Evolutionary conservation across 2,888 invertebrate genomes (phyloP).

Genomic region (Acleris cristana): DNA sequence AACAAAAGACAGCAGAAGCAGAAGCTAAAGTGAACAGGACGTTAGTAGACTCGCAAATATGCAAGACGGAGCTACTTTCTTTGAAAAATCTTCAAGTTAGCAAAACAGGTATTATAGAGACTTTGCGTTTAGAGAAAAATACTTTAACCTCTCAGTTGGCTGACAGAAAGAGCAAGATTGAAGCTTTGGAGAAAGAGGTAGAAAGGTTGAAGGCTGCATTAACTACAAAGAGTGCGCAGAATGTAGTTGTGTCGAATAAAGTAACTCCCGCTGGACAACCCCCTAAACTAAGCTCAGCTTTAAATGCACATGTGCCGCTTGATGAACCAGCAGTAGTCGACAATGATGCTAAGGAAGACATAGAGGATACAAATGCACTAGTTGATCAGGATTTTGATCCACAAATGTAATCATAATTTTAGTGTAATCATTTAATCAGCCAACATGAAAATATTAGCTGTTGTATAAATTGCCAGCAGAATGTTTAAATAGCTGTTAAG

Average conservation of each 20-base stretch:
- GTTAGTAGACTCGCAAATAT: constrained; percentile 68
- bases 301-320: constrained; percentile 64
- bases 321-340: constrained; percentile 72
- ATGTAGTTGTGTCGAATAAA: constrained; percentile 58
- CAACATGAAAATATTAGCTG: constrained; percentile 4
- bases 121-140: constrained; percentile 74
- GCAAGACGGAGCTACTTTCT: constrained; percentile 76
- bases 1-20: constrained; percentile 60
- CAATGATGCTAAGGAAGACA: constrained; percentile 78
- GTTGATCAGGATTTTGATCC: constrained; percentile 73
- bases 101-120: constrained; percentile 73
- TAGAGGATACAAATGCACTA: constrained; percentile 72
- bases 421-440: neutral
- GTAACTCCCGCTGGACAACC: constrained; percentile 72
- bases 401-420: constrained; percentile 50
- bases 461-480: constrained; percentile 2
- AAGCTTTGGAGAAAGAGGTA: constrained; percentile 71
- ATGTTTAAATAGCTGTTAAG: neutral
- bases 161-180: constrained; percentile 70
- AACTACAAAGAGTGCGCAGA: constrained; percentile 67
- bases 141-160: constrained; percentile 67
- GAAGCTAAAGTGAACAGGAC: constrained; percentile 72
- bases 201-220: constrained; percentile 63
- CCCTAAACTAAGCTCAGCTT: constrained; percentile 67
- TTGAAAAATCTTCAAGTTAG: constrained; percentile 76